Evolutionary conservation across 2,888 invertebrate genomes (phyloP), one percentile per base, ranked within the genome.

Genomic region (Cataglyphis albicans): DNA sequence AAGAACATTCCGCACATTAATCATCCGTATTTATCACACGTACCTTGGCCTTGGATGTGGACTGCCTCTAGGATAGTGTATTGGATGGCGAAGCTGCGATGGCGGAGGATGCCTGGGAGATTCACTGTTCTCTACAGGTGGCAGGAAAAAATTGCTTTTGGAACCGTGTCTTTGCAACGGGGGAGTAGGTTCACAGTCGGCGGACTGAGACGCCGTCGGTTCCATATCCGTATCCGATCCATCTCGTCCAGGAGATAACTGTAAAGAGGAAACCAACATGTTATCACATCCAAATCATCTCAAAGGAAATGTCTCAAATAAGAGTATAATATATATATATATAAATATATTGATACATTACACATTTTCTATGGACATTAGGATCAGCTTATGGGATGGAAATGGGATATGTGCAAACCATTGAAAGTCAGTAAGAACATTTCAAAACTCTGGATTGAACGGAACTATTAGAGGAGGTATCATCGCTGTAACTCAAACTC

Each of bases 141-240:
- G 97, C 94, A 97, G 96, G 96, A 98, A 98, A 95, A 98, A 97
- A 95, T 98, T 98, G 91, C 97, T 97, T 92, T 97, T 97, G 83
- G 98, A 98, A 92, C 98, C 98, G 92, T 97, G 97, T 90, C 98
- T 96, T 95, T 98, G 98, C 89, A 98, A 95, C 15, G 97, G 97
- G 68, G 98, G 98, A 90, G 98, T 98, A 10, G 98, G 98, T 95
- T 98, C 98, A 95, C 98, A 98, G 96, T 98, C 98, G 91, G 98
- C 97, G 74, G 98, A 98, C 95, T 98, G 98, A 72, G 98, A 98
- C 70, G 98, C 98, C 44, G 97, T 97, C n/a, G 98, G 98, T 88
- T 98, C 98, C 96, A 97, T 96, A 92, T 98, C 98, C 89, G 98
- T 96, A 94, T 98, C 98, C 59, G 97, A 97, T 86, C 96, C 97